Percentiles rank a stretch among this genome's conserved stretches.
phyloP scores from a whole-genome alignment of 2,113 vertebrate species.

The Periophthalmodon schlosseri region DNA sequence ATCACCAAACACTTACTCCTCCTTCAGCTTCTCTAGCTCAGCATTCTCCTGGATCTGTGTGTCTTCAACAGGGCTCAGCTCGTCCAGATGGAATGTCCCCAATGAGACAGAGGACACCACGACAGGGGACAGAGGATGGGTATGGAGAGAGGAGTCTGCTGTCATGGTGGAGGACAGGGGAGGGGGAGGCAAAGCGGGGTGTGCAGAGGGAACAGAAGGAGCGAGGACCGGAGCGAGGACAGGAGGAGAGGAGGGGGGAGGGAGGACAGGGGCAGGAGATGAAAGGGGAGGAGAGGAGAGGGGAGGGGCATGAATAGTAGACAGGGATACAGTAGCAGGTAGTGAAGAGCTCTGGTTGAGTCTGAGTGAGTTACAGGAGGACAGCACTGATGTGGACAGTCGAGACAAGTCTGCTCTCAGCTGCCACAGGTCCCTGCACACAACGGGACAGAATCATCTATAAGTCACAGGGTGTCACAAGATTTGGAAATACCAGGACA shows the following conservation, averaged over 20 bases:
- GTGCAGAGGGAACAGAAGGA: slow-evolving; percentile 29
- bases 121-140: slow-evolving; percentile 11
- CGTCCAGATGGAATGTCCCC: not conserved
- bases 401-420: slow-evolving; percentile 15
- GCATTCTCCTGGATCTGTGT: slow-evolving; percentile 51
- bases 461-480: too few species aligned
- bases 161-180: slow-evolving; percentile 23
- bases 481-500: too few species aligned
- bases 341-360: not conserved
- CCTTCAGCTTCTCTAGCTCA: slow-evolving; percentile 57
- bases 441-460: slow-evolving; percentile 11
- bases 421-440: slow-evolving; percentile 8
- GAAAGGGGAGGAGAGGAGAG: slow-evolving; percentile 66
- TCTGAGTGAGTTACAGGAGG: not conserved
- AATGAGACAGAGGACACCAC: slow-evolving; percentile 22
- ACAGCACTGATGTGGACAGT: not conserved
- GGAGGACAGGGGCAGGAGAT: slow-evolving; percentile 72
- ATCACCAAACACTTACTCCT: slow-evolving; percentile 26
- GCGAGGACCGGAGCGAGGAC: slow-evolving; percentile 21
- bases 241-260: slow-evolving; percentile 48
- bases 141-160: slow-evolving; percentile 8
- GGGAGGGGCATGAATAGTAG: slow-evolving; percentile 23
- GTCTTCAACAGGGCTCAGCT: slow-evolving; percentile 2
- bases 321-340: slow-evolving; percentile 3
- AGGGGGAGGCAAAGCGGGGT: slow-evolving; percentile 46